Base-by-base conservation (phyloP, 2,888 invertebrate species). In the Volucella inflata region DNA sequence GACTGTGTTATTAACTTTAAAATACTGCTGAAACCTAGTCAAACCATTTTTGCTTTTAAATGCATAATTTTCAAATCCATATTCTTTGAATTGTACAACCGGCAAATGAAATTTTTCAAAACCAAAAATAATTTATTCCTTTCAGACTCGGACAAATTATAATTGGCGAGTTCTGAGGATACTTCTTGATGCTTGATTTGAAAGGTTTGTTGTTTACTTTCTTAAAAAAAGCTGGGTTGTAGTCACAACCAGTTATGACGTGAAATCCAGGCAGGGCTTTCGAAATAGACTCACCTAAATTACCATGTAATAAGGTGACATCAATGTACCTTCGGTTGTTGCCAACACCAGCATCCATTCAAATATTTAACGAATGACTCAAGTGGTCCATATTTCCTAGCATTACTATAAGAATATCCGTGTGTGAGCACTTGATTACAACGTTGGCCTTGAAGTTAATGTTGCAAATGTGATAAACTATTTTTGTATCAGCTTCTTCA, bases 401-500 rank as follows among this genome's bases (percentile, higher is more conserved):
- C 21, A 46, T 62, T 62, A 62, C 30, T 12, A 62, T 46, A 21
- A 46, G n/a, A 62, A 62, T 36, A 21, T 62, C 30, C 21, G 14
- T 46, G 62, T 46, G 46, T 46, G 30, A 48, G 14, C 48, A 30
- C 36, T 12, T 46, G 30, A 0, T 30, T 4, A 46, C 62, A 62
- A 46, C 9, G 30, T 46, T 12, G 62, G 46, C 46, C 62, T 62
- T 46, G 30, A 46, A 48, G 30, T 62, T 46, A 62, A 62, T 46
- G 60, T 46, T 57, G 55, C 55, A 57, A n/a, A 57, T 57, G 57
- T 57, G 46, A 46, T 62, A 62, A 62, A 44, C 59, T 21, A 60
- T 60, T 60, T 60, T 60, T 12, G 2, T 62, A 62, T 30, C 46
- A 62, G 48, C 62, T 62, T 60, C 62, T 62, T 62, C 62, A 48